Evolutionary conservation across 2,797 vertebrate genomes (phyloP).

Genomic region (Fundulus diaphanus): DNA sequence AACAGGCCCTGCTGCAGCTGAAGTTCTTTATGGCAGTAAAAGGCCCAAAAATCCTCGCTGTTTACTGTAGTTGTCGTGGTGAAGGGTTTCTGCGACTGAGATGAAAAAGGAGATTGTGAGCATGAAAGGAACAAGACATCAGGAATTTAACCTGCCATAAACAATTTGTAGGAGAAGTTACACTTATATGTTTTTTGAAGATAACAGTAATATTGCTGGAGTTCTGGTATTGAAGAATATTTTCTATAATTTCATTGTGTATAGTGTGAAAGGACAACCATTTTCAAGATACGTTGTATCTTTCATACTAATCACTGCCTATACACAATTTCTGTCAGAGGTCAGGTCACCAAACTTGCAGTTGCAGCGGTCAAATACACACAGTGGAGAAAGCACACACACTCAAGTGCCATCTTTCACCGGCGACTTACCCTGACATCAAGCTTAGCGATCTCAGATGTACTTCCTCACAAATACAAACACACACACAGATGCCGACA

Average conservation of each 20-base stretch:
- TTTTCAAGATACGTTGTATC: conserved; percentile 20
- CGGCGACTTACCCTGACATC: conserved; percentile 24
- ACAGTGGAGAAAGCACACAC: neutral
- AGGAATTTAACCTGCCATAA: neutral
- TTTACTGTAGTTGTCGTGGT: conserved; percentile 53
- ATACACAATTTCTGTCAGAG: conserved; percentile 41
- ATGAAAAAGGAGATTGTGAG: conserved; percentile 33
- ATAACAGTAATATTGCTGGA: neutral
- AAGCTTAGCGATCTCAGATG: conserved; percentile 46
- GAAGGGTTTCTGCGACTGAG: conserved; percentile 28
- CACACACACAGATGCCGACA: conserved; percentile 31
- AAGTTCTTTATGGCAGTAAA: conserved; percentile 41
- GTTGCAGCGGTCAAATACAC: conserved; percentile 8
- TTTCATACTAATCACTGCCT: conserved; percentile 31
- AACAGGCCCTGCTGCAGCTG: neutral
- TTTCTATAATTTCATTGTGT: neutral
- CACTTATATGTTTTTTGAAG: neutral
- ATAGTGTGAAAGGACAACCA: conserved; percentile 41
- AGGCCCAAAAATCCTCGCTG: conserved; percentile 42
- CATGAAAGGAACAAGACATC: neutral
- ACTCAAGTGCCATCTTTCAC: conserved; percentile 21
- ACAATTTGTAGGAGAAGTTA: neutral
- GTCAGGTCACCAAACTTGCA: conserved; percentile 37
- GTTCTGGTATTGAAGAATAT: neutral
- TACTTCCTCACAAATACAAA: conserved; percentile 26